Evolutionary conservation across 2,888 invertebrate species (phyloP).

Genomic region (Tethea ocularis): DNA sequence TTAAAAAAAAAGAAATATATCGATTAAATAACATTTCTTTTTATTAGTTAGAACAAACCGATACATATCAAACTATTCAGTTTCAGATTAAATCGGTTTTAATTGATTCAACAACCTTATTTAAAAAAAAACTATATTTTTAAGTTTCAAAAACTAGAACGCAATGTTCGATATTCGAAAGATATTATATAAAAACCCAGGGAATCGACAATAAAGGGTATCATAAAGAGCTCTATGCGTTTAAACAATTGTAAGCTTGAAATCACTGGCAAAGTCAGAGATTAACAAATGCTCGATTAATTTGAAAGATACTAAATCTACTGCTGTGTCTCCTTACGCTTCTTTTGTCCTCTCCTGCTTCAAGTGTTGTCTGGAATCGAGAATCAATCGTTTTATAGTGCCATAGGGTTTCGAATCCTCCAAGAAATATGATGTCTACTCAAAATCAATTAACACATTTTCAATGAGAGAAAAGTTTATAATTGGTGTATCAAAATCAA

Average conservation of each 20-base stretch:
- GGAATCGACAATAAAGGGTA: constrained; percentile 32
- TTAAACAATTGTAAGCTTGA: not conserved
- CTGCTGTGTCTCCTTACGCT: constrained; percentile 40
- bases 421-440: too few relatives aligned
- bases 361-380: constrained; percentile 10
- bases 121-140: not conserved
- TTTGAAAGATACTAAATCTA: constrained; percentile 37
- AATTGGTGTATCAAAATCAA: not conserved
- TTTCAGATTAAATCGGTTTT: not conserved
- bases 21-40: too few relatives aligned
- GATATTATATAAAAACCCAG: constrained; percentile 14
- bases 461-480: too few relatives aligned
- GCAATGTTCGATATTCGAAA: not conserved
- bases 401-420: not conserved
- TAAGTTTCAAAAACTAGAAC: not conserved
- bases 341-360: constrained; percentile 24
- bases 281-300: constrained; percentile 17
- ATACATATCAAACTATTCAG: not conserved
- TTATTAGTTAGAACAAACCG: not conserved
- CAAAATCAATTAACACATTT: too few relatives aligned
- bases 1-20: too few relatives aligned
- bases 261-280: constrained; percentile 2
- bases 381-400: not conserved
- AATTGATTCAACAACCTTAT: not conserved
- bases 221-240: constrained; percentile 13